These are phyloP conservation scores for Apogon hyalosoma DNA, from an alignment of 2,797 vertebrate species.

Conservation along the genomic window DNA sequence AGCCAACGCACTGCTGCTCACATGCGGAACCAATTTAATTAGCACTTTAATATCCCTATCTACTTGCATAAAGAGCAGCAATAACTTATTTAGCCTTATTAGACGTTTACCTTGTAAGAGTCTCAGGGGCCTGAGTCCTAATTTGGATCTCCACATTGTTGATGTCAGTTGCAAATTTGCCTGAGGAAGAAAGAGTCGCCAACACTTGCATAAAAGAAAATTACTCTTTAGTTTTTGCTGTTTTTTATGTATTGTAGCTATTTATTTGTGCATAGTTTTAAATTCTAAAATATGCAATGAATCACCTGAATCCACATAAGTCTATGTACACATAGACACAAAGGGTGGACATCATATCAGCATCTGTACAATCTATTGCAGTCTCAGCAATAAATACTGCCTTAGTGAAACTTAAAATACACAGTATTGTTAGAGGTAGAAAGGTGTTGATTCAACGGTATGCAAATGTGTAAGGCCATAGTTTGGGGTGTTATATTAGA, in stretches of 20 bases:
- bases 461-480: conserved; percentile 11
- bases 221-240: neutral
- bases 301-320: neutral
- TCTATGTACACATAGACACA: neutral
- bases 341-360: neutral
- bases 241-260: conserved; percentile 25
- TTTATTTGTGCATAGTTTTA: conserved; percentile 7
- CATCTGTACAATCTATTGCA: neutral
- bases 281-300: conserved; percentile 4
- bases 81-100: conserved; percentile 76
- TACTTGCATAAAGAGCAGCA: conserved; percentile 65
- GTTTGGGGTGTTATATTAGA: conserved; percentile 3
- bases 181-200: conserved; percentile 22
- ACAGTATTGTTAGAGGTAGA: neutral
- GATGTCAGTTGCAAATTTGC: conserved; percentile 51
- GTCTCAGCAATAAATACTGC: conserved; percentile 4
- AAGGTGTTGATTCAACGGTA: conserved; percentile 15
- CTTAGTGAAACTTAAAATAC: conserved; percentile 7
- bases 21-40: conserved; percentile 73
- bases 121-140: conserved; percentile 59
- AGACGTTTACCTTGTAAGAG: conserved; percentile 69
- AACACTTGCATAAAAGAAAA: neutral
- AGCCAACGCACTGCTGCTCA: conserved; percentile 52
- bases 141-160: conserved; percentile 62
- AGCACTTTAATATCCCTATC: conserved; percentile 71